Conservation (phyloP, 1,140 invertebrate species). For the Portunus trituberculatus region DNA sequence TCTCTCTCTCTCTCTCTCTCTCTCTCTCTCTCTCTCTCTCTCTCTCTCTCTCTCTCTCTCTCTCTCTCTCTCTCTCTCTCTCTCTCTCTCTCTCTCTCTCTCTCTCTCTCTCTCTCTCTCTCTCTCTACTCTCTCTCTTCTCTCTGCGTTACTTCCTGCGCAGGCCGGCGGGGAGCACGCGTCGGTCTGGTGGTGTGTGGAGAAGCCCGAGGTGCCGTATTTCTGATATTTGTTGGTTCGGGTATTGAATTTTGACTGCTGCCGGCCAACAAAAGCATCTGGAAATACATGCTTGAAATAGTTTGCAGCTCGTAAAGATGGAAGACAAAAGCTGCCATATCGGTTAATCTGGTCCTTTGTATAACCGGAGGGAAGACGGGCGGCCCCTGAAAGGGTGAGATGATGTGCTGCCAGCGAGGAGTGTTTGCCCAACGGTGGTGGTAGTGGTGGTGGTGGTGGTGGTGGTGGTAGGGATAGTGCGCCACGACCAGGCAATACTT, state of each 20-base stretch:
- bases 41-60: no score
- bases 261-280: not conserved
- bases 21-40: no score
- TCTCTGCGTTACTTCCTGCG: no score
- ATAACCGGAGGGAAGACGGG: conserved; percentile 9
- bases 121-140: not conserved
- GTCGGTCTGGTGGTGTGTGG: not conserved
- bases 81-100: no score
- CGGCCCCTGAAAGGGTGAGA: not conserved
- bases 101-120: no score
- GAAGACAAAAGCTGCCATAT: not conserved
- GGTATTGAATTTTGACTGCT: not conserved
- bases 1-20: no score
- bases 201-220: not conserved
- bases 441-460: not conserved
- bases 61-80: no score
- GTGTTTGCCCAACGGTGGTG: not conserved
- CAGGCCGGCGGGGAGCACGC: not conserved
- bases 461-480: not conserved
- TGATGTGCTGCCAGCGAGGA: not conserved
- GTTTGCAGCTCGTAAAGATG: not conserved
- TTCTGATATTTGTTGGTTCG: conserved; percentile 14
- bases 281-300: conserved; percentile 14
- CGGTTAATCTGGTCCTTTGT: conserved; percentile 21
- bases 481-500: not conserved